A percentile compares a stretch with the other conserved stretches of the same genome.
phyloP scores from a whole-genome alignment of 2,888 invertebrate genomes.

The Exephanes ischioxanthus region DNA sequence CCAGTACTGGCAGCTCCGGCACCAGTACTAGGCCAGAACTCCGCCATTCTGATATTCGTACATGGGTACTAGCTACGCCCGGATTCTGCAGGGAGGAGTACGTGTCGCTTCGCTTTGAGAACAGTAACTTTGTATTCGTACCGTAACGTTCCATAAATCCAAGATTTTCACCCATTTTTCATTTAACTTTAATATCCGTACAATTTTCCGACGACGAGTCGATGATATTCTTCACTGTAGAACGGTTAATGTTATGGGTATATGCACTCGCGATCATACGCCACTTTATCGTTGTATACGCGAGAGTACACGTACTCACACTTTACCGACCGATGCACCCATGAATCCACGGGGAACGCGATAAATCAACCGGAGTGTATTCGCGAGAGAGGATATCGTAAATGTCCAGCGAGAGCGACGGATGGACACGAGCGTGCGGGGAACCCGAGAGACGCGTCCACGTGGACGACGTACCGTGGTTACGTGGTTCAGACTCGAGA shows the following conservation, averaged over 20 bases:
- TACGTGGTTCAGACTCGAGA: conserved; percentile 56
- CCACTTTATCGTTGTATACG: conserved; percentile 33
- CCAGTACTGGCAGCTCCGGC: too few relatives aligned
- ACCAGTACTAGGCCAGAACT: too few relatives aligned
- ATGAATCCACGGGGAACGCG: conserved; percentile 60
- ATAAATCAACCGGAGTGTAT: conserved; percentile 60
- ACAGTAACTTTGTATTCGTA: conserved; percentile 15
- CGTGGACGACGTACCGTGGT: conserved; percentile 47
- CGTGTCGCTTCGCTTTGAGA: background rate
- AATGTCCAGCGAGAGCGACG: conserved; percentile 64
- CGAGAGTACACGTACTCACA: conserved; percentile 31
- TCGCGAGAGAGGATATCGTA: conserved; percentile 63
- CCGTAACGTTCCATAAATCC: conserved; percentile 1
- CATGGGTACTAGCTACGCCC: too few relatives aligned
- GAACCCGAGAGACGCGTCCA: conserved; percentile 53
- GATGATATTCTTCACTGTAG: conserved; percentile 13
- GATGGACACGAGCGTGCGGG: conserved; percentile 54
- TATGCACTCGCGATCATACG: conserved; percentile 2
- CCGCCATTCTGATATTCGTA: too few relatives aligned
- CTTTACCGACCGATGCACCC: conserved; percentile 59
- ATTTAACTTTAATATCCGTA: background rate
- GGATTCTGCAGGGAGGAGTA: too few relatives aligned
- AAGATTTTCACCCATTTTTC: background rate
- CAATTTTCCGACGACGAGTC: background rate
- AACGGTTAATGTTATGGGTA: conserved; percentile 25